These are phyloP conservation scores for Macaca mulatta DNA, from an alignment of 2,113 vertebrate genomes.

Conservation along the genomic window DNA sequence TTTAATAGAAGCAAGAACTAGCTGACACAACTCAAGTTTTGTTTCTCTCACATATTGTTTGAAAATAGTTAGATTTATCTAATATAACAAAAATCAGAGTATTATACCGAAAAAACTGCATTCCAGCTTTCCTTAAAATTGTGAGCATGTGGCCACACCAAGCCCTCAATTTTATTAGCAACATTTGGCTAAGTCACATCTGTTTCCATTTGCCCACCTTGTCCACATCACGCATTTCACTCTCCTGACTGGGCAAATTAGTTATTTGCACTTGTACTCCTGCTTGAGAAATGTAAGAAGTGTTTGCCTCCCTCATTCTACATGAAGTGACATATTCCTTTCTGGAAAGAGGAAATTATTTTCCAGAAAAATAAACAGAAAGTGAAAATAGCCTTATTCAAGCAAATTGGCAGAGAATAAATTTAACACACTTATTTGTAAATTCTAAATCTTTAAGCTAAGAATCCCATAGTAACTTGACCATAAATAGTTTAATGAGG, in stretches of 20 bases:
- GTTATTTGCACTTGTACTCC: background rate
- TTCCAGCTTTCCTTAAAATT: background rate
- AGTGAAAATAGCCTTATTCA: background rate
- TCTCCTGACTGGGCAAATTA: background rate
- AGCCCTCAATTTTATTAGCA: background rate
- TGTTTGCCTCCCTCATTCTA: background rate
- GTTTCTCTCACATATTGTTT: background rate
- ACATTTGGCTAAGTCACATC: background rate
- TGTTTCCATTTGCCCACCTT: background rate
- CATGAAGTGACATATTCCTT: background rate
- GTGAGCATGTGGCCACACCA: background rate
- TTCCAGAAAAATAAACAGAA: background rate
- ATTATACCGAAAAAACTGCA: background rate
- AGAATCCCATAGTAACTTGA: background rate
- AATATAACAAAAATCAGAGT: background rate
- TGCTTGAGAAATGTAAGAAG: background rate
- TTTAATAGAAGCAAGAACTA: background rate
- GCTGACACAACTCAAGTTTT: background rate
- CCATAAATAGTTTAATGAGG: background rate
- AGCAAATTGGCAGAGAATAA: background rate
- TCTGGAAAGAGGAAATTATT: background rate
- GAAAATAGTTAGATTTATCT: background rate
- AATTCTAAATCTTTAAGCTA: background rate
- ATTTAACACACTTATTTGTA: background rate
- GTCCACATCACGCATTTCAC: background rate